Base-by-base conservation (phyloP, 1,140 invertebrate species). In the Temnothorax curvispinosus region DNA sequence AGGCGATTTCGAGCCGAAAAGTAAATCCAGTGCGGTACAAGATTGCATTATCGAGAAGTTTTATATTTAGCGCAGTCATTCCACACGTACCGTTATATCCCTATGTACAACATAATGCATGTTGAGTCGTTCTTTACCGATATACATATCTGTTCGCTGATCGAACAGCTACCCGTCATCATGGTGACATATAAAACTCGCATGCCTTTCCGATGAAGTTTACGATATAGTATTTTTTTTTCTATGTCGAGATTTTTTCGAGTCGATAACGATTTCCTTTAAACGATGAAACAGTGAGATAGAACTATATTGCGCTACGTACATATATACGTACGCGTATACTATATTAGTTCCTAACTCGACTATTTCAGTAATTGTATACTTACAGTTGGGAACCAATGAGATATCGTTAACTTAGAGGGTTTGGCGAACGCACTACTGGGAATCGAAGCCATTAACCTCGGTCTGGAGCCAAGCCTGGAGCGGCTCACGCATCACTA, bases 401-500 rank as follows among this genome's bases (percentile, higher is more conserved):
- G 88, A 91, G 81, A 84, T 82, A 91, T 74, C 80, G 35, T 87
- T 71, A 88, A 91, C 72, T 91, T 69, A 15, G 47, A 52, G 69
- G 62, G 44, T 78, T 75, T 52, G 81, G 81, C 76, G 87, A 78
- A 85, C 69, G 77, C 64, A 65, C 85, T 78, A 52, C 50, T 86
- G 91, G 87, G 85, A 92, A 91, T 92, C 91, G 89, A 92, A 92
- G 85, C 85, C 88, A 92, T 92, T 92, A 90, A 92, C 85, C 89
- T 90, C 84, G 76, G 76, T 89, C 58, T 75, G 62, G 38, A 86
- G 80, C 47, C 72, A 86, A 80, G 71, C 80, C 87, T 64, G 80
- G 54, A 74, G 77, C 78, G 72, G 81, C 85, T 92, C 88, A 92
- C 91, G 89, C 86, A 74, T 41, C 78, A 81, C 91, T 92, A 92